phyloP scores from a whole-genome alignment of 2,797 vertebrate species.

The Chloroceryle amazona region DNA sequence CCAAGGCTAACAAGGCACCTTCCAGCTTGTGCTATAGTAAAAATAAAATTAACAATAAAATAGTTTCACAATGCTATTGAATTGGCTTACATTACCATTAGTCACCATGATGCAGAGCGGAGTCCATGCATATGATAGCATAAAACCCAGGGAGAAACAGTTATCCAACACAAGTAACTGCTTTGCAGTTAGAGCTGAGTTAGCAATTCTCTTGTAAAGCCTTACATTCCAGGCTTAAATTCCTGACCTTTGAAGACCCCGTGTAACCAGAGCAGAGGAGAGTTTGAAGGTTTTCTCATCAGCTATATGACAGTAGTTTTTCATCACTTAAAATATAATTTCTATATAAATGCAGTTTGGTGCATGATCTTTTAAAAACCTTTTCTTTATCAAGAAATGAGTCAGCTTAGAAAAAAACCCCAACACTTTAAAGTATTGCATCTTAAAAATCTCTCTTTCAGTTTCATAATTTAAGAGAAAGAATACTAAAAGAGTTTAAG shows the following conservation, averaged over 20 bases:
- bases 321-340: neutral
- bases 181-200: neutral
- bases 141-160: neutral
- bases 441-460: neutral
- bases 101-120: neutral
- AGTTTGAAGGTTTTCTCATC: neutral
- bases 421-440: neutral
- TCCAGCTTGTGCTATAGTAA: slow-evolving; percentile 94
- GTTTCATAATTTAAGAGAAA: neutral
- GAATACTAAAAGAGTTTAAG: neutral
- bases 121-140: neutral
- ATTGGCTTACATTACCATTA: neutral
- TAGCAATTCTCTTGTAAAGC: neutral
- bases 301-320: neutral
- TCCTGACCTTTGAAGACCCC: neutral
- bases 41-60: slow-evolving; percentile 52
- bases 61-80: neutral
- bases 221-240: neutral
- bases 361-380: neutral
- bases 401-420: neutral
- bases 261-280: neutral
- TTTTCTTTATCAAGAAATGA: neutral
- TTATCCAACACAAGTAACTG: neutral
- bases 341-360: neutral
- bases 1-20: slow-evolving; percentile 93